phyloP scores from a whole-genome alignment of 2,797 vertebrate species.

The Siniperca scherzeri region DNA sequence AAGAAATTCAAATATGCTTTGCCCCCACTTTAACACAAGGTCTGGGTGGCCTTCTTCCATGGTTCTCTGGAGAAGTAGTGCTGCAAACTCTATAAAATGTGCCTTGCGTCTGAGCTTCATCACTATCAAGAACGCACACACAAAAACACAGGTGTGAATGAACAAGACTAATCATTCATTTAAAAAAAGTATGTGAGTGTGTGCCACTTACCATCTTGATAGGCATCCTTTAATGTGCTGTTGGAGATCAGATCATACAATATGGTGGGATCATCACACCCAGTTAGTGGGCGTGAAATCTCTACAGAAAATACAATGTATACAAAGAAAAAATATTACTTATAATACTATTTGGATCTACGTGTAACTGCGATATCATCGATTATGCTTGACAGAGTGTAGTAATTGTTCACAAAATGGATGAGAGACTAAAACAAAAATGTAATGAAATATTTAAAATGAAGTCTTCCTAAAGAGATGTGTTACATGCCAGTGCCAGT shows the following conservation, averaged over 20 bases:
- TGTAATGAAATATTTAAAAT: neutral
- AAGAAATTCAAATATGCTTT: conserved; percentile 80
- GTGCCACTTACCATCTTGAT: conserved; percentile 81
- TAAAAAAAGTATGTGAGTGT: neutral
- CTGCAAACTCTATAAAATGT: conserved; percentile 92
- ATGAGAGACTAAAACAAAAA: neutral
- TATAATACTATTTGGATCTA: neutral
- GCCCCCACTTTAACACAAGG: conserved; percentile 85
- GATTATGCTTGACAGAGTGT: neutral
- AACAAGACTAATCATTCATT: neutral
- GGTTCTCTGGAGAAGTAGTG: conserved; percentile 88
- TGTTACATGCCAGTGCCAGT: neutral
- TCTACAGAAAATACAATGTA: conserved; percentile 40
- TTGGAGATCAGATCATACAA: conserved; percentile 87
- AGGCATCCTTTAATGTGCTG: conserved; percentile 81
- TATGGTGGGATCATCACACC: conserved; percentile 81
- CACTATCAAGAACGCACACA: conserved; percentile 81
- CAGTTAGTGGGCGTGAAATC: conserved; percentile 60
- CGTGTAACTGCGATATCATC: neutral
- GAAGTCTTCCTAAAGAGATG: neutral
- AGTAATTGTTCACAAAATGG: neutral
- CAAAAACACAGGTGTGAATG: conserved; percentile 33
- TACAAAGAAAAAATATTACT: neutral
- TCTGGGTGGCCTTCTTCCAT: conserved; percentile 88
- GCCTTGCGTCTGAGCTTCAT: conserved; percentile 88